phyloP scores from a whole-genome alignment of 2,113 vertebrate genomes.

The Stercorarius parasiticus region DNA sequence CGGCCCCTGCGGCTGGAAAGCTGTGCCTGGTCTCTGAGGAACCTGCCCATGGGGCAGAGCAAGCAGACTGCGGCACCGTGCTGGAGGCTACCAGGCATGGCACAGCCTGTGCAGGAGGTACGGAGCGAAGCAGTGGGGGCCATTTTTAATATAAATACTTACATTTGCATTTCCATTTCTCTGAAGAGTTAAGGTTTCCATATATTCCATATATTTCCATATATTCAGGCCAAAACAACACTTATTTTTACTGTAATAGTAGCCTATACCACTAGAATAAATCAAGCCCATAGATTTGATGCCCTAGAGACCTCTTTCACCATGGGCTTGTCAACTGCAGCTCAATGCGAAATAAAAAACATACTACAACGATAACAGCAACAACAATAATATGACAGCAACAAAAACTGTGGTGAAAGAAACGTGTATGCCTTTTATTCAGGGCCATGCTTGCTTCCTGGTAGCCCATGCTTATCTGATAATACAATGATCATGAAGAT shows the following conservation, averaged over 20 bases:
- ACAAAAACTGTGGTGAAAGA: not conserved
- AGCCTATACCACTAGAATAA: not conserved
- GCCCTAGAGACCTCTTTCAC: not conserved
- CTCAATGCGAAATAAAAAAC: not conserved
- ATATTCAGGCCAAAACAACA: not conserved
- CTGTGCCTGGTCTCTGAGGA: not conserved
- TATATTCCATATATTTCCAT: not conserved
- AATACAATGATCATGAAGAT: not conserved
- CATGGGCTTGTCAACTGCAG: not conserved
- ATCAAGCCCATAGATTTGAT: not conserved
- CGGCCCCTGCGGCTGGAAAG: not conserved
- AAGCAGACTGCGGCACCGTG: not conserved
- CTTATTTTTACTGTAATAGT: not conserved
- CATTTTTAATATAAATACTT: not conserved
- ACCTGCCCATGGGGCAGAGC: not conserved
- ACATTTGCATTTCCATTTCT: not conserved
- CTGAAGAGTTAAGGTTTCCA: not conserved
- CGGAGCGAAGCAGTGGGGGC: not conserved
- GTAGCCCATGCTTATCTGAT: not conserved
- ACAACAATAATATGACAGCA: not conserved
- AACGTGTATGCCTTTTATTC: not conserved
- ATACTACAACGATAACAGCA: not conserved
- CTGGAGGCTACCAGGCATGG: accelerated
- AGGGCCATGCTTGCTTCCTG: not conserved
- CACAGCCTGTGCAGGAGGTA: not conserved